Evolutionary conservation across 2,113 vertebrate genomes (phyloP), one percentile per base, ranked within the genome.

Genomic region (Marmota flaviventris): DNA sequence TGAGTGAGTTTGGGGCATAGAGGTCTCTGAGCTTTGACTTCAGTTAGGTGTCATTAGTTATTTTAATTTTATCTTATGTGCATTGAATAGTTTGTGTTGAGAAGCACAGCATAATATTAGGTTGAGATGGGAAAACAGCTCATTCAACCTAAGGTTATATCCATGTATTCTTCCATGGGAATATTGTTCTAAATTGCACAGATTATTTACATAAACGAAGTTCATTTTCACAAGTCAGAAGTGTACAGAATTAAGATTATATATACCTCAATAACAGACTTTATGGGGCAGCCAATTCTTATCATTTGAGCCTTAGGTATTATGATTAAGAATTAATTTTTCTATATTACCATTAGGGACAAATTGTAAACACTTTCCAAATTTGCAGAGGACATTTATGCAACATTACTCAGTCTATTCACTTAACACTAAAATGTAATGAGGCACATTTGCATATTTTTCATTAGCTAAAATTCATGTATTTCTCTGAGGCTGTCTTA

Each of bases 361-460:
- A 98, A 98, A 98, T 96, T 96, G 32, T 94, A 98, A 98, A 94
- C 25, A 10, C 37, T 98, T 98, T 84, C 89, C 88, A 97, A 98
- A 98, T 98, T 97, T 97, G 51, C 93, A 96, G 94, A 97, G 96
- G 85, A 87, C 29, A 91, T 97, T 95, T 97, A 85, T 96, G 90
- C 20, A 91, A 96, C 78, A 92, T 98, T 97, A 98, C 84, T 98
- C 89, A 96, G 17, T 97, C 34, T 97, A 94, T 89, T 97, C 93
- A 95, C 78, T 98, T 98, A 97, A 96, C 82, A 84, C 77, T 97
- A 97, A 97, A 97, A 95, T 83, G 76, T 96, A 98, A 98, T 92
- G 92, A 93, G 93, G 42, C 22, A 0, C 85, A 98, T 98, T 98
- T 98, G 84, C 98, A 98, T 98, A 98, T 98, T 98, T 98, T 98